phyloP scores from a whole-genome alignment of 2,113 vertebrate genomes.

The Coreoperca whiteheadi region DNA sequence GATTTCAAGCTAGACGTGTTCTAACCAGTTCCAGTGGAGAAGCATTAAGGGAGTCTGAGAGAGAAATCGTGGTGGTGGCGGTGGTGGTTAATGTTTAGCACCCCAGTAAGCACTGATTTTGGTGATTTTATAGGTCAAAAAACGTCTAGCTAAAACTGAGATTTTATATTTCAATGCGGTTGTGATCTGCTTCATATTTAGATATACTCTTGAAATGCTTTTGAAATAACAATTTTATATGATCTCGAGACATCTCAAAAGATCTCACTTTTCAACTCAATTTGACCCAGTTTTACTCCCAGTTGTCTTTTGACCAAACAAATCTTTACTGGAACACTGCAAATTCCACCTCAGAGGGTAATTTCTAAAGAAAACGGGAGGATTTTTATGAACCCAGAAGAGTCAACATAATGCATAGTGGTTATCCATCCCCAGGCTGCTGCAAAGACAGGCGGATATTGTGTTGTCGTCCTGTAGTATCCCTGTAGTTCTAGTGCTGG shows the following conservation, averaged over 20 bases:
- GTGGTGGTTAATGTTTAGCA: not conserved
- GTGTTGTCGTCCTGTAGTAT: slow-evolving; percentile 20
- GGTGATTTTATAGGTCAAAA: not conserved
- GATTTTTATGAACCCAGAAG: slow-evolving; percentile 13
- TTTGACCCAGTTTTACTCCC: not conserved
- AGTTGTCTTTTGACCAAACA: not conserved
- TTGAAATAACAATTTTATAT: not conserved
- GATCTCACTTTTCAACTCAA: not conserved
- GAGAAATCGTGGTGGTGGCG: not conserved
- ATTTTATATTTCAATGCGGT: not conserved
- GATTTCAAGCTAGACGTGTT: slow-evolving; percentile 56
- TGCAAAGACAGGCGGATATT: slow-evolving; percentile 42
- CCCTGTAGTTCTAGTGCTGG: slow-evolving; percentile 9
- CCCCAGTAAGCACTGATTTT: not conserved
- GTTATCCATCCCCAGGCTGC: slow-evolving; percentile 30
- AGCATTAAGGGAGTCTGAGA: slow-evolving; percentile 8
- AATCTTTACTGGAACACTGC: not conserved
- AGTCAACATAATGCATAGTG: not conserved
- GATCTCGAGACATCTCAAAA: not conserved
- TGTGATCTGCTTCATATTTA: not conserved
- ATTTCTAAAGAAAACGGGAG: slow-evolving; percentile 3
- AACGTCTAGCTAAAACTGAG: not conserved
- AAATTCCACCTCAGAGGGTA: not conserved
- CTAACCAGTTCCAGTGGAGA: slow-evolving; percentile 25
- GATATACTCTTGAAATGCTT: not conserved